phyloP scores from a whole-genome alignment of 2,888 invertebrate genomes.

The Pyrochroa serraticornis region DNA sequence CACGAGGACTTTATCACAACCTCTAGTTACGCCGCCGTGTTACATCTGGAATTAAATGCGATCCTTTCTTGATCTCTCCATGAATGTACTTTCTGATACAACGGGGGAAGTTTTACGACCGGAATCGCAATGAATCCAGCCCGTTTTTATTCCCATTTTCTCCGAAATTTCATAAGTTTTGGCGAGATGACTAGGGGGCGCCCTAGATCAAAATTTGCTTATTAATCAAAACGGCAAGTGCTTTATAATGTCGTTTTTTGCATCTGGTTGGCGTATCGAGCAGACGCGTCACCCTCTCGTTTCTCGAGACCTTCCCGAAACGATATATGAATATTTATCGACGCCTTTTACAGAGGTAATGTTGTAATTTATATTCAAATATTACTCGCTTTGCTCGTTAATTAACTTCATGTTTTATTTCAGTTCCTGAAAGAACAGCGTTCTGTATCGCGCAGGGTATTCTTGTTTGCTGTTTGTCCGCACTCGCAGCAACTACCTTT shows the following conservation, averaged over 20 bases:
- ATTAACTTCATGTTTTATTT: slow-evolving; percentile 29
- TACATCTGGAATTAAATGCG: slow-evolving; percentile 24
- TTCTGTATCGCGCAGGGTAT: slow-evolving; percentile 11
- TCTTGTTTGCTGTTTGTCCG: slow-evolving; percentile 19
- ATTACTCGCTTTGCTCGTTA: slow-evolving; percentile 29
- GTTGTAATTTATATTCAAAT: slow-evolving; percentile 29
- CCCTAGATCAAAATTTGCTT: too few species aligned
- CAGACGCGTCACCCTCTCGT: slow-evolving; percentile 2
- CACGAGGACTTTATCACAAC: slow-evolving; percentile 32
- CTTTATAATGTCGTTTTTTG: slow-evolving; percentile 23
- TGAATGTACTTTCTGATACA: slow-evolving; percentile 10
- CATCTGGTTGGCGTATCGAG: slow-evolving; percentile 17
- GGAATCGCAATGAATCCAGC: slow-evolving; percentile 8
- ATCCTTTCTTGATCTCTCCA: slow-evolving; percentile 13
- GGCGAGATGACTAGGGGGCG: too few species aligned
- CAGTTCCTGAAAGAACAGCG: slow-evolving; percentile 21
- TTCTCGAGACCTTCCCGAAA: slow-evolving; percentile 10
- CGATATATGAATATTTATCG: slow-evolving; percentile 31
- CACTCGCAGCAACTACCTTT: slow-evolving; percentile 11
- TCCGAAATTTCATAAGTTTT: too few species aligned
- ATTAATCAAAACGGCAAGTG: slow-evolving; percentile 18
- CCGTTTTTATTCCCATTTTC: too few species aligned
- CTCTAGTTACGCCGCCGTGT: slow-evolving; percentile 13
- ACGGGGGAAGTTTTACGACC: neutral
- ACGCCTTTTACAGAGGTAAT: slow-evolving; percentile 24